These are phyloP conservation scores for Arizona elegans DNA, from an alignment of 2,113 vertebrate genomes.

Conservation along the genomic window DNA sequence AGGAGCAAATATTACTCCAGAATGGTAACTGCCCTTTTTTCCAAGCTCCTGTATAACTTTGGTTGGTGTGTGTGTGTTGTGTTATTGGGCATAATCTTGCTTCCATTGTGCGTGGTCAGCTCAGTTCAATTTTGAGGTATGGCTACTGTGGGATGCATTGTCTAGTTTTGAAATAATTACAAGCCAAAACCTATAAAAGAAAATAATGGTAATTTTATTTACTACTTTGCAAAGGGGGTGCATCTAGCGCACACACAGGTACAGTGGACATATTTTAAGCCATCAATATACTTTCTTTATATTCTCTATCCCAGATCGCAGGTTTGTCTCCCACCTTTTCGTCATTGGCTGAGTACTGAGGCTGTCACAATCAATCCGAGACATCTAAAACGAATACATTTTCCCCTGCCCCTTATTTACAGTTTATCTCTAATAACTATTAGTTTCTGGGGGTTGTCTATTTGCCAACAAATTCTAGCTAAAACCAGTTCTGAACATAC, in stretches of 20 bases:
- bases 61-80: too few relatives aligned
- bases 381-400: neutral
- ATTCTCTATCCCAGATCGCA: neutral
- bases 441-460: neutral
- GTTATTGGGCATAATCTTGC: neutral
- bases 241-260: neutral
- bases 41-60: neutral
- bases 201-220: too few relatives aligned
- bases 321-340: neutral
- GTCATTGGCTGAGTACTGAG: neutral
- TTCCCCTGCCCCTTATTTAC: neutral
- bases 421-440: neutral
- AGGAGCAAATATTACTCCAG: neutral
- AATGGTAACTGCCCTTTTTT: neutral
- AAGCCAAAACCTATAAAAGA: too few relatives aligned
- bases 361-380: neutral
- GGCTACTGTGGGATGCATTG: too few relatives aligned
- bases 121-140: neutral
- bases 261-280: neutral
- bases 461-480: neutral
- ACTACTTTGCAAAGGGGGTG: neutral
- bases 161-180: too few relatives aligned
- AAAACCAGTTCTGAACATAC: neutral
- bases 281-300: neutral
- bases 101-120: neutral